Evolutionary conservation across 1,140 invertebrate species (phyloP).

Genomic region (Thalassaphorura encarpata): DNA sequence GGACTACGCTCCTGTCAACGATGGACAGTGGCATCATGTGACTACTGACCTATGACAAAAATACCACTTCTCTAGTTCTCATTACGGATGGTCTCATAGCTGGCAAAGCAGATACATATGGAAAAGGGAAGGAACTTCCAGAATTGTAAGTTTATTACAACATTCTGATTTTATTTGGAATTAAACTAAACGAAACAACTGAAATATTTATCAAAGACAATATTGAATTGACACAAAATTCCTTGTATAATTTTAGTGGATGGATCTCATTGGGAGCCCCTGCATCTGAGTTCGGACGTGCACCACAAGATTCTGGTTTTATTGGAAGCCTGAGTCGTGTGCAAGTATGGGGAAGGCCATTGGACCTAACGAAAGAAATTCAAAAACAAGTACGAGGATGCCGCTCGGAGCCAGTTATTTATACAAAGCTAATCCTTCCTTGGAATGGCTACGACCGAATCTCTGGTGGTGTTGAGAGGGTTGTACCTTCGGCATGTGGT

Average conservation of each 20-base stretch:
- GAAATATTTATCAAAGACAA: too few species aligned
- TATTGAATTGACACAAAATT: background rate
- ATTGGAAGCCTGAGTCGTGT: constrained; percentile 89
- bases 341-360: constrained; percentile 81
- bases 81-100: constrained; percentile 89
- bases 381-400: constrained; percentile 81
- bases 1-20: constrained; percentile 86
- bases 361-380: constrained; percentile 85
- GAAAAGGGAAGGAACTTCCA: constrained; percentile 61
- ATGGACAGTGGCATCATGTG: constrained; percentile 94
- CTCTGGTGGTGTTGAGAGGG: constrained; percentile 75
- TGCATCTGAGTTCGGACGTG: constrained; percentile 49
- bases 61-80: constrained; percentile 62
- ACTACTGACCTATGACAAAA: constrained; percentile 65
- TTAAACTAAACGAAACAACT: background rate
- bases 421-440: constrained; percentile 70
- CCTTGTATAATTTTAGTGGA: constrained; percentile 49
- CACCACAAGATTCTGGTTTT: constrained; percentile 74
- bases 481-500: constrained; percentile 82
- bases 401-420: constrained; percentile 79
- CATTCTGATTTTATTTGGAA: background rate
- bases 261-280: constrained; percentile 89
- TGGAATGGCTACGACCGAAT: constrained; percentile 89
- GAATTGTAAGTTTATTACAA: constrained; percentile 54
- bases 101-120: constrained; percentile 76